A percentile compares a stretch with the other conserved stretches of the same genome.
Conservation (phyloP, 2,113 vertebrate genomes). For the Chloroceryle aenea region DNA sequence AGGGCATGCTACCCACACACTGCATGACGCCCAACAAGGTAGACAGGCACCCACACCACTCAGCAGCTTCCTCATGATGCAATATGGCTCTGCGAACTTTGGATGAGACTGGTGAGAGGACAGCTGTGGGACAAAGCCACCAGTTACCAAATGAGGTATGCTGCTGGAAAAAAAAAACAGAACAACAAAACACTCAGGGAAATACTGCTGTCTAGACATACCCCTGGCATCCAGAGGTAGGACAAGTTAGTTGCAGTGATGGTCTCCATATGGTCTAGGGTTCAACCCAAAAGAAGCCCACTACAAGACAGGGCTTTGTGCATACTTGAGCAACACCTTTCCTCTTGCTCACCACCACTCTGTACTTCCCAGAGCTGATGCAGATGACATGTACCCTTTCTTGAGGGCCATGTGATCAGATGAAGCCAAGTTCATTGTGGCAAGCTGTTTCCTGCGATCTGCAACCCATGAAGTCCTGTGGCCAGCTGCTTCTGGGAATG, state of each 20-base stretch:
- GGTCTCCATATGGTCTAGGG: not conserved
- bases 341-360: not conserved
- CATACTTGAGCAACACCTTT: not conserved
- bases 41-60: not conserved
- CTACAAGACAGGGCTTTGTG: not conserved
- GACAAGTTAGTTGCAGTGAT: not conserved
- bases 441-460: slow-evolving; percentile 52
- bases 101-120: not conserved
- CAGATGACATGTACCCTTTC: not conserved
- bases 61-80: slow-evolving; percentile 23
- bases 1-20: not conserved
- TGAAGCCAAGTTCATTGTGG: not conserved
- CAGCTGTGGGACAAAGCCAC: not conserved
- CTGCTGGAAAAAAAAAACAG: not conserved
- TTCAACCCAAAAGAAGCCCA: not conserved
- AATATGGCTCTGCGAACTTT: not conserved
- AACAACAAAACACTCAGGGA: not conserved
- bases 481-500: slow-evolving; percentile 48
- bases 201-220: not conserved
- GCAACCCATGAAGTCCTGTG: not conserved
- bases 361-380: not conserved
- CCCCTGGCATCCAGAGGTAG: not conserved
- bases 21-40: not conserved
- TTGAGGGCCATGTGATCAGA: not conserved
- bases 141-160: not conserved